Evolutionary conservation across 2,113 vertebrate species (phyloP).

Genomic region (Parus major): DNA sequence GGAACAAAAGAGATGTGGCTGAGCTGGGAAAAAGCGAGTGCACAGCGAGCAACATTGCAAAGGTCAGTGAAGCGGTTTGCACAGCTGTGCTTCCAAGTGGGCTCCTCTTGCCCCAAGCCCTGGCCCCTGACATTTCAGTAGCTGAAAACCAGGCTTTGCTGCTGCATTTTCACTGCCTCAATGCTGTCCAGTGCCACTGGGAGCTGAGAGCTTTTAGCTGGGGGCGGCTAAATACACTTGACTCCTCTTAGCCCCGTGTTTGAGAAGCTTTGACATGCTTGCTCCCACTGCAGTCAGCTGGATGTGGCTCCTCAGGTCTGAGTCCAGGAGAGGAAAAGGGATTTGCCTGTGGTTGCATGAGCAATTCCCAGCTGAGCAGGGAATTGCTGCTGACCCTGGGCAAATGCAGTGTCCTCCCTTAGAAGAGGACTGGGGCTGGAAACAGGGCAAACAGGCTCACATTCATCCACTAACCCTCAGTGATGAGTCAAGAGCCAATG

Average conservation of each 20-base stretch:
- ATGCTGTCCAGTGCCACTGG: not conserved
- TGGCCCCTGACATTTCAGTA: not conserved
- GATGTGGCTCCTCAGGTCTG: not conserved
- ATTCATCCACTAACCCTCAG: not conserved
- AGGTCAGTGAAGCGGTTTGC: not conserved
- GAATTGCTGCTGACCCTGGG: not conserved
- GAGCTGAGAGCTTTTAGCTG: not conserved
- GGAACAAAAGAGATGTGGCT: not conserved
- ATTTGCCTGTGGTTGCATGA: not conserved
- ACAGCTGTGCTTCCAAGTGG: not conserved
- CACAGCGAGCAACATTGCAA: not conserved
- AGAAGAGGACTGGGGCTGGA: not conserved
- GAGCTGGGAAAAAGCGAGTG: not conserved
- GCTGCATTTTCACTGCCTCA: not conserved
- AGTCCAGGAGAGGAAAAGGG: not conserved
- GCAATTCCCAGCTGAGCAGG: not conserved
- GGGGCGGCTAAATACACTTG: not conserved
- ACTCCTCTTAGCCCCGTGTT: not conserved
- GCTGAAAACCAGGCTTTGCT: not conserved
- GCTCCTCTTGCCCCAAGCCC: not conserved
- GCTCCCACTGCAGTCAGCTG: fast-evolving
- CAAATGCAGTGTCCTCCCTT: not conserved
- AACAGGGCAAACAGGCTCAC: not conserved
- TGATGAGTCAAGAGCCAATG: not conserved
- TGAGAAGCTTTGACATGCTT: not conserved